Base-by-base conservation (phyloP, 1,140 invertebrate species). In the Glossosoma conforme region DNA sequence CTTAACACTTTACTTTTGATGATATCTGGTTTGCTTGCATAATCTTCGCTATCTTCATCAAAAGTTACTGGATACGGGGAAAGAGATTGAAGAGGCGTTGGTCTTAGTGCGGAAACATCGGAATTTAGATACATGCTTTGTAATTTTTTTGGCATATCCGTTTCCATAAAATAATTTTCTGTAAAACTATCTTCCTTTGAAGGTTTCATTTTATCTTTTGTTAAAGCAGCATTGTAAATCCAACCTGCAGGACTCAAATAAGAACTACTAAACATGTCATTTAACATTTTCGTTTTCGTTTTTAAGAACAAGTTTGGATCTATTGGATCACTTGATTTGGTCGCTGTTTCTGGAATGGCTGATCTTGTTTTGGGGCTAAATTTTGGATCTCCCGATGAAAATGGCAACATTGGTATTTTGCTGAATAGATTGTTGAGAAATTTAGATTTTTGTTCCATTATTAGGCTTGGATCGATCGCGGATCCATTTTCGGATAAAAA, bases 351-450 rank as follows among this genome's bases (percentile, higher is more conserved):
- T 38, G n/a, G 9, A 5, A 10, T 38, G 6, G 15, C 36, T 5
- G 36, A 15, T 11, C 13, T 38, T 38, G 13, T 38, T 33, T 33
- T 33, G 3, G 11, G 15, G n/a, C 3, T 15, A 11, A 15, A 5
- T 33, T 3, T 33, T 3, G 15, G 32, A 17, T 19, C 36, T 10
- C n/a, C 36, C 4, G 10, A 38, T 5, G 4, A 11, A n/a, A 38
- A 15, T 18, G 36, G 36, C 15, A 18, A 38, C n/a, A 38, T 17
- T 17, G 36, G 36, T 5, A 38, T 15, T 3, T n/a, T 15, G 20
- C 36, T 38, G 18, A 38, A 38, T 15, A 38, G 11, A 19, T 17
- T 38, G 11, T 38, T 38, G 4, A 38, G 36, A 38, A 38, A 38
- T 19, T 38, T 38, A 17, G 14, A 15, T 38, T 38, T 38, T 19